phyloP scores from a whole-genome alignment of 2,888 invertebrate genomes.

The Margaritifera margaritifera region DNA sequence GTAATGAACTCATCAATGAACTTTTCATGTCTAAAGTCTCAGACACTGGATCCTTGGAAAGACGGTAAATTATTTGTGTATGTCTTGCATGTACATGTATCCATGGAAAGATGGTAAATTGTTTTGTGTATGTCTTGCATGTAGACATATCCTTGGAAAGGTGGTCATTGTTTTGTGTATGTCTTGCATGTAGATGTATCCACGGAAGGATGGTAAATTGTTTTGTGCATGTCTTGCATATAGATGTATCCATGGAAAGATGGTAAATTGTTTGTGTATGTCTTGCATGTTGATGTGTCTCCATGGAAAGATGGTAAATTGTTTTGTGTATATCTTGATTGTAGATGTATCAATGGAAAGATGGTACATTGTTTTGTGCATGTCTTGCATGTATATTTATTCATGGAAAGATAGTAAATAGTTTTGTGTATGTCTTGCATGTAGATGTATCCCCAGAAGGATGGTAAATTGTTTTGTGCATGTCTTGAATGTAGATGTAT shows the following conservation, averaged over 20 bases:
- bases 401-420: background rate
- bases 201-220: no score
- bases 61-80: constrained; percentile 20
- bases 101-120: background rate
- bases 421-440: background rate
- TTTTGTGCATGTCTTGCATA: no score
- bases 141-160: no score
- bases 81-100: no score
- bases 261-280: no score
- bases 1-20: constrained; percentile 57
- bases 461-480: no score
- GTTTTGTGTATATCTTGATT: background rate
- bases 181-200: no score
- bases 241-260: no score
- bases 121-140: background rate
- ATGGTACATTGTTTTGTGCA: background rate
- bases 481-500: no score
- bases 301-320: constrained; percentile 11
- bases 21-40: constrained; percentile 56
- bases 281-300: background rate
- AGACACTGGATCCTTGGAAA: constrained; percentile 50
- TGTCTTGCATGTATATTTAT: no score
- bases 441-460: no score
- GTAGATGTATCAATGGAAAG: constrained; percentile 3
- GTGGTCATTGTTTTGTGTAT: background rate